These are phyloP conservation scores for Papilio elwesi DNA, from an alignment of 2,888 invertebrate genomes.

Conservation along the genomic window DNA sequence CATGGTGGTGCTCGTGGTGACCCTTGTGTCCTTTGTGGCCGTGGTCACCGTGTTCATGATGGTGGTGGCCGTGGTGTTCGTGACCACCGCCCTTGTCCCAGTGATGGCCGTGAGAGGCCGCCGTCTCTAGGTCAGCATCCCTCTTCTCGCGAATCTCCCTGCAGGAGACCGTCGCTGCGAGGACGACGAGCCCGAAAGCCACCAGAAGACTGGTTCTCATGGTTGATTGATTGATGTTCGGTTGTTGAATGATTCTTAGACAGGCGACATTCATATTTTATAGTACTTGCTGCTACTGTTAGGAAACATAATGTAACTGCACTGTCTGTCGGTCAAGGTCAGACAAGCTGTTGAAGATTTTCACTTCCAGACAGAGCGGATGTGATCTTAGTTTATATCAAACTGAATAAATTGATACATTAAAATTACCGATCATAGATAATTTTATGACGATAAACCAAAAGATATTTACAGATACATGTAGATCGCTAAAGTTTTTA, in stretches of 20 bases:
- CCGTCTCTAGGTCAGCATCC: constrained; percentile 80
- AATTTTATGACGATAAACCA: constrained; percentile 47
- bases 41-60: constrained; percentile 86
- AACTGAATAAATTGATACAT: neutral
- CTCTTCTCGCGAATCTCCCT: constrained; percentile 79
- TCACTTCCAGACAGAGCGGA: constrained; percentile 54
- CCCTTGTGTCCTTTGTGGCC: constrained; percentile 88
- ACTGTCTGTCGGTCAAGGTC: constrained; percentile 65
- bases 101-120: constrained; percentile 70
- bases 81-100: constrained; percentile 85
- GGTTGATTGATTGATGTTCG: constrained; percentile 59
- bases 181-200: constrained; percentile 73
- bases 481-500: too few relatives aligned
- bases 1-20: constrained; percentile 85
- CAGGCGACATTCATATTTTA: constrained; percentile 71
- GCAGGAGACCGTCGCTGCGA: constrained; percentile 76
- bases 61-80: constrained; percentile 86
- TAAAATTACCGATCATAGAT: neutral
- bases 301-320: constrained; percentile 62
- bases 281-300: constrained; percentile 63
- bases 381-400: neutral
- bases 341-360: constrained; percentile 57
- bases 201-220: constrained; percentile 70
- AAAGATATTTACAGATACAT: too few relatives aligned
- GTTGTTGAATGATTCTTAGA: constrained; percentile 70